phyloP scores from a whole-genome alignment of 2,797 vertebrate genomes.

The Eleutherodactylus coqui region DNA sequence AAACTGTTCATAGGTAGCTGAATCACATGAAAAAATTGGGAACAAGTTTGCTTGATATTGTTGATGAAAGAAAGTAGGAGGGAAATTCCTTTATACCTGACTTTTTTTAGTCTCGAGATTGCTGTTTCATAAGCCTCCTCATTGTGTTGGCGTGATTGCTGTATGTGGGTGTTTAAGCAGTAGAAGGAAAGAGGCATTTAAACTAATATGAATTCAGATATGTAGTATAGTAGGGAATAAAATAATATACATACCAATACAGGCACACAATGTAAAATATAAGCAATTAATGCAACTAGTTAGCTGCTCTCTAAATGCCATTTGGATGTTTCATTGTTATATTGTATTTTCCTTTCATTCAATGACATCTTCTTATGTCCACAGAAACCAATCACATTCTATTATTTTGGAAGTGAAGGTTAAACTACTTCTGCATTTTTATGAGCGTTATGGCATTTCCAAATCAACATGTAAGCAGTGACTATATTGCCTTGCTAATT shows the following conservation, averaged over 20 bases:
- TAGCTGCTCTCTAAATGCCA: not conserved
- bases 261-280: not conserved
- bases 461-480: not conserved
- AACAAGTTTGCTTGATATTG: slow-evolving; percentile 57
- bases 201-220: slow-evolving; percentile 28
- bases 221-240: slow-evolving; percentile 1
- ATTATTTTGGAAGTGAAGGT: not conserved
- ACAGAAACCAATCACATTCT: not conserved
- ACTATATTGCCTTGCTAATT: not conserved
- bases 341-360: not conserved
- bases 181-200: slow-evolving; percentile 17
- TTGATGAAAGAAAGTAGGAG: slow-evolving; percentile 61
- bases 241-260: not conserved
- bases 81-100: slow-evolving; percentile 60
- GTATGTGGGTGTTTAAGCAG: slow-evolving; percentile 57
- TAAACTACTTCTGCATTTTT: not conserved
- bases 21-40: slow-evolving; percentile 56
- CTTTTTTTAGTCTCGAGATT: slow-evolving; percentile 56
- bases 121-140: slow-evolving; percentile 57
- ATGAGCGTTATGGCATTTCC: not conserved
- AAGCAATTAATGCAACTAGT: not conserved
- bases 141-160: slow-evolving; percentile 62
- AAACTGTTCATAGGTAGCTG: slow-evolving; percentile 61
- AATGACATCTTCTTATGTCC: not conserved
- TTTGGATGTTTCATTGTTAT: not conserved